Evolutionary conservation across 2,113 vertebrate genomes (phyloP).

Genomic region (Trematomus loennbergii): DNA sequence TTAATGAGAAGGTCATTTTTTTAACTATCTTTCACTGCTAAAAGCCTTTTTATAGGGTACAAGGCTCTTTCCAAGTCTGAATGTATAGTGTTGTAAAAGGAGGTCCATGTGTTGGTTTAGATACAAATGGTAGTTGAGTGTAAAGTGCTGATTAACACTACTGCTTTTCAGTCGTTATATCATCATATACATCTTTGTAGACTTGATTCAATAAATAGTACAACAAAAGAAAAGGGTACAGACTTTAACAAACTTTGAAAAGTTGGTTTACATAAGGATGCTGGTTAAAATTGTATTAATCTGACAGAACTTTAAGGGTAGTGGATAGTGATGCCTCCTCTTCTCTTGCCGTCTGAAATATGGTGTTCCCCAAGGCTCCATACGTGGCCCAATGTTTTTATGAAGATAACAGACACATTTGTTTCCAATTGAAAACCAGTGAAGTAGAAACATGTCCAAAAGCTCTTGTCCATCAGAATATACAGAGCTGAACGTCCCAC

Average conservation of each 20-base stretch:
- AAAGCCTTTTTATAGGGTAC: constrained; percentile 54
- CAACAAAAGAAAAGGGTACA: background rate
- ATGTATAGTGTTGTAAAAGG: background rate
- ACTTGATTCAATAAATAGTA: background rate
- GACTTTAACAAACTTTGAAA: background rate
- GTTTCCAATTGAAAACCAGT: background rate
- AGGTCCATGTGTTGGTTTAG: background rate
- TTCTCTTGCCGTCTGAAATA: background rate
- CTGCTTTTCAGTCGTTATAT: background rate
- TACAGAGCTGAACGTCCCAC: background rate
- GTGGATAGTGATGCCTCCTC: background rate
- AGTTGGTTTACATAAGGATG: too few species aligned
- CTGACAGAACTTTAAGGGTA: background rate
- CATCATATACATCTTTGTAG: background rate
- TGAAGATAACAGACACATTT: background rate
- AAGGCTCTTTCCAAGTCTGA: constrained; percentile 17
- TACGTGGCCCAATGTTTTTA: background rate
- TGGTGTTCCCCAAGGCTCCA: constrained; percentile 3
- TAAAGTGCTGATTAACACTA: background rate
- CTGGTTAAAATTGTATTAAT: background rate
- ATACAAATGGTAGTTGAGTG: background rate
- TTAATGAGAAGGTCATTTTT: constrained; percentile 40
- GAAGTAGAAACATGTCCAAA: background rate
- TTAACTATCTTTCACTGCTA: background rate
- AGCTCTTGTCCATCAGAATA: background rate